Base-by-base conservation (phyloP, 2,888 invertebrate species). In the Drosophila falleni region DNA sequence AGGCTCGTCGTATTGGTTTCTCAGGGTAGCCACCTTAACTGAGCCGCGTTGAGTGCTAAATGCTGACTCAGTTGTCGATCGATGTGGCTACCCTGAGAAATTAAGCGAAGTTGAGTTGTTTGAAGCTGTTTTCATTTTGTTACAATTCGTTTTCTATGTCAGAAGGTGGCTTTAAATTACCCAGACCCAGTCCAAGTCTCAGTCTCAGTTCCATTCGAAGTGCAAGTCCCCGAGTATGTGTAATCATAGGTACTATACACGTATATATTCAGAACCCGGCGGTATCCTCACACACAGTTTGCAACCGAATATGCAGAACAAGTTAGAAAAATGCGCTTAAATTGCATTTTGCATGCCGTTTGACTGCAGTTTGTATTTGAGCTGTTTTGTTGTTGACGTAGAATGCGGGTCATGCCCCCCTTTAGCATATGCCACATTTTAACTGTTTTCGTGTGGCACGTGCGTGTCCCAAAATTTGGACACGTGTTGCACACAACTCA, bases 291-390 rank as follows among this genome's bases (percentile, higher is more conserved):
- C 41, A 60, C 64, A 70, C 53, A 53, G 44, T 63, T 67, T 86
- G 89, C 78, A 86, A 86, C 80, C 73, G 69, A 78, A 89, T 74
- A 80, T 83, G 64, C 75, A 68, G 54, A 79, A 89, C 83, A 89
- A 87, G 78, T 63, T 86, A 69, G 71, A 86, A 86, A 86, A 87
- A 86, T 86, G 88, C 86, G 86, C 86, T 68, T 59, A 54, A 63
- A 72, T 59, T 72, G 88, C 86, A 87, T 54, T 82, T 85, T 85
- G 70, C 64, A 67, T 56, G 46, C 37, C 29, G 26, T 64, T 77
- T 66, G 53, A 42, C 53, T 46, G 42, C 47, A 50, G 51, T 33
- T 60, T 68, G 35, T 47, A 46, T 66, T 51, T 16, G 41, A 41
- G 19, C 15, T 64, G 19, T 29, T 46, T 39, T 60, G 59, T 59